These are phyloP conservation scores for Pentalonia nigronervosa DNA, from an alignment of 1,140 invertebrate genomes.

Conservation along the genomic window DNA sequence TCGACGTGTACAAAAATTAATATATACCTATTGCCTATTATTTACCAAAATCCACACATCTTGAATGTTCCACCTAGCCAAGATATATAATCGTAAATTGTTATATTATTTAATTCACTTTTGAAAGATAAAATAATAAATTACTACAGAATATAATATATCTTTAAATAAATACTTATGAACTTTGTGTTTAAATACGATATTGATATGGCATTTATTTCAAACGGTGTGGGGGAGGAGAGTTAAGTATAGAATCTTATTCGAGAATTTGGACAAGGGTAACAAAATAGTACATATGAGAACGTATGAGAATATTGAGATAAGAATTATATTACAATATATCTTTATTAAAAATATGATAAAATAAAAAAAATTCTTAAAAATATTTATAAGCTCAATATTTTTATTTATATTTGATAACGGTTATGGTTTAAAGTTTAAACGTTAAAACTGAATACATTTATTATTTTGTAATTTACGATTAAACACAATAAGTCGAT, in stretches of 20 bases:
- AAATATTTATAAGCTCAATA: neutral
- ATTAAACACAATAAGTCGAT: neutral
- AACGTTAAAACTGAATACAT: neutral
- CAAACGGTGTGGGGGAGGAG: neutral
- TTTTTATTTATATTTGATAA: neutral
- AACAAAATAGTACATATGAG: neutral
- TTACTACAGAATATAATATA: neutral
- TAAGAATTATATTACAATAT: neutral
- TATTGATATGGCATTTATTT: neutral
- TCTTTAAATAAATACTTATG: neutral
- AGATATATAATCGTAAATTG: too few species aligned
- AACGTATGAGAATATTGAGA: neutral
- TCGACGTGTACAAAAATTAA: neutral
- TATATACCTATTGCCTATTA: too few species aligned
- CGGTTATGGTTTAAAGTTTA: neutral
- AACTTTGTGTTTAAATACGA: neutral
- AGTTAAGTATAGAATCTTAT: neutral
- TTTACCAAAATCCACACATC: too few species aligned
- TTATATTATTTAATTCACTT: neutral
- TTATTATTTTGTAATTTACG: neutral
- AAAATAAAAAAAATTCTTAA: neutral
- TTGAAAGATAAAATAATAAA: neutral
- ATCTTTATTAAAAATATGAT: neutral
- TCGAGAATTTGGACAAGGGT: neutral
- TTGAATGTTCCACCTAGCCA: too few species aligned